phyloP scores from a whole-genome alignment of 2,888 invertebrate genomes.

The Acleris holmiana region DNA sequence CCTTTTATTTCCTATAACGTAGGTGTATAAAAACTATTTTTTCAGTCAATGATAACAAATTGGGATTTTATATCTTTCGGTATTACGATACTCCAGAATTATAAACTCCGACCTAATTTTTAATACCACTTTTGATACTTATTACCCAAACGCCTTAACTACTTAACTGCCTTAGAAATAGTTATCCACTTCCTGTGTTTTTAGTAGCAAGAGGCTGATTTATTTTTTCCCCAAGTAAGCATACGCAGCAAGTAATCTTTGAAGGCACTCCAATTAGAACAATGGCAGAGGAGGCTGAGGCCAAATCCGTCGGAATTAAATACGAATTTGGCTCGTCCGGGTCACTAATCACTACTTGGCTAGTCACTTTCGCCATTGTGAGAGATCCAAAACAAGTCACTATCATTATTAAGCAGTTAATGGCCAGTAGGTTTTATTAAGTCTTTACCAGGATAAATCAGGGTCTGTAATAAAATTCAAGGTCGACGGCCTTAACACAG shows the following conservation, averaged over 20 bases:
- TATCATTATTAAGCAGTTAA: constrained; percentile 14
- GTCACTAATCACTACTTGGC: constrained; percentile 40
- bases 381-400: constrained; percentile 18
- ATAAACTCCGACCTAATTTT: too few relatives aligned
- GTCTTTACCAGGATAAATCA: not conserved
- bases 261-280: constrained; percentile 43
- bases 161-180: too few relatives aligned
- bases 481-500: not conserved
- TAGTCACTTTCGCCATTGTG: constrained; percentile 30
- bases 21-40: too few relatives aligned
- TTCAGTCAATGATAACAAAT: too few relatives aligned
- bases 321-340: constrained; percentile 46
- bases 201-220: too few relatives aligned
- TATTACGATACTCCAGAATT: too few relatives aligned
- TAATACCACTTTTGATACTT: too few relatives aligned
- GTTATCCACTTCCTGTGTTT: too few relatives aligned
- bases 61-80: too few relatives aligned
- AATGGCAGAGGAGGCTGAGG: constrained; percentile 41
- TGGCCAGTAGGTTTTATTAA: constrained; percentile 5
- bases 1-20: too few relatives aligned
- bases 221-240: not conserved
- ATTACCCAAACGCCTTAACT: too few relatives aligned
- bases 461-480: not conserved
- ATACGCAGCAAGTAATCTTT: constrained; percentile 29
- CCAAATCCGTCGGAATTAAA: constrained; percentile 47